phyloP scores from a whole-genome alignment of 2,888 invertebrate genomes.

The Cabera pusaria region DNA sequence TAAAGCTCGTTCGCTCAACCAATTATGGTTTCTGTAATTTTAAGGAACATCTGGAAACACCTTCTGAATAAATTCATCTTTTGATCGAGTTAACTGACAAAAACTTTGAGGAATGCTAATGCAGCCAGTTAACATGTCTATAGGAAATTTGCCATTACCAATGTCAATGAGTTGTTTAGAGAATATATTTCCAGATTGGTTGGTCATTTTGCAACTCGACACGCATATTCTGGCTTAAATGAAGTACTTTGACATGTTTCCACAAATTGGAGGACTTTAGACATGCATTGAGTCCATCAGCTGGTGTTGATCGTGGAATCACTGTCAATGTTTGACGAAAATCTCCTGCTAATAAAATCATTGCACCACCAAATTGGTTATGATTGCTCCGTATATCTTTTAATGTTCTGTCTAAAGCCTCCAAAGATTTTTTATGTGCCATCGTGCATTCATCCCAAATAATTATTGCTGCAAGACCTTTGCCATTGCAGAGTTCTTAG shows the following conservation, averaged over 20 bases:
- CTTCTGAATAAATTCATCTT: constrained; percentile 20
- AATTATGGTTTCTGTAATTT: constrained; percentile 25
- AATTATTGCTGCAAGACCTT: no score
- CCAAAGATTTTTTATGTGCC: no score
- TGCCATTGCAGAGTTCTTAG: no score
- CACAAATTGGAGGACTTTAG: constrained; percentile 17
- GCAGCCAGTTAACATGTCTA: constrained; percentile 20
- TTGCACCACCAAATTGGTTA: no score
- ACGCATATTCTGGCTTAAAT: constrained; percentile 8
- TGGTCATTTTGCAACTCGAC: constrained; percentile 7
- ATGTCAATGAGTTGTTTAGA: constrained; percentile 26
- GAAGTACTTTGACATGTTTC: constrained; percentile 9
- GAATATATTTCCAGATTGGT: constrained; percentile 19
- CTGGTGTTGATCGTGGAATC: constrained; percentile 18
- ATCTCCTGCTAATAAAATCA: no score
- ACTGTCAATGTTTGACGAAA: no score
- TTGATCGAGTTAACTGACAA: constrained; percentile 24
- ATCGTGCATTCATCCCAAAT: no score
- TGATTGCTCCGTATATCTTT: no score
- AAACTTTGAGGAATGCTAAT: constrained; percentile 23
- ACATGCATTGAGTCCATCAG: constrained; percentile 21
- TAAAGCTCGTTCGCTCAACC: constrained; percentile 36
- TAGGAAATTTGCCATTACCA: constrained; percentile 26
- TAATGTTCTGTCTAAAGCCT: no score
- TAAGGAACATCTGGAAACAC: constrained; percentile 19